Evolutionary conservation across 2,888 invertebrate species (phyloP).

Genomic region (Antheraea yamamai): DNA sequence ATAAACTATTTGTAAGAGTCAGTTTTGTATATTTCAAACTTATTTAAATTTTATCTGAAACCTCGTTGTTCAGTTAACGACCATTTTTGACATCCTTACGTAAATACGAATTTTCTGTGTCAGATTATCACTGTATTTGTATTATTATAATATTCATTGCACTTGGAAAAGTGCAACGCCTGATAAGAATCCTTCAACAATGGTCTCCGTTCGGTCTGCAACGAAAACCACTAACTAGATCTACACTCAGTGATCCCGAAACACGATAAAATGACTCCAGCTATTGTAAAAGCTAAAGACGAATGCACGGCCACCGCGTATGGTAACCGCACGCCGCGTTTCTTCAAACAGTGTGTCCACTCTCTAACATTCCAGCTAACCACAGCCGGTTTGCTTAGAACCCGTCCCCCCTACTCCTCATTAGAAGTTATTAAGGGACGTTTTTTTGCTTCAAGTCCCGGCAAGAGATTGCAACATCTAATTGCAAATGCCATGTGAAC

Average conservation of each 20-base stretch:
- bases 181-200: not conserved
- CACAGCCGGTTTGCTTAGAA: constrained; percentile 27
- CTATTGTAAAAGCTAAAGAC: not conserved
- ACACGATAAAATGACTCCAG: not conserved
- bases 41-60: too few species aligned
- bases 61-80: too few species aligned
- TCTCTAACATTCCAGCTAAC: constrained; percentile 21
- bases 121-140: not conserved
- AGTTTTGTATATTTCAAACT: too few species aligned
- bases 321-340: not conserved
- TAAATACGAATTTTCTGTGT: too few species aligned
- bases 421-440: constrained; percentile 50
- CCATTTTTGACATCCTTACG: too few species aligned
- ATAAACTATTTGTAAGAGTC: too few species aligned
- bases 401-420: constrained; percentile 31
- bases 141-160: not conserved
- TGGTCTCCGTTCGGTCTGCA: not conserved
- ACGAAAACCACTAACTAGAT: not conserved
- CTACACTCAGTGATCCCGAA: not conserved
- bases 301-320: not conserved
- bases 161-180: not conserved
- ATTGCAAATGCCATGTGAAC: constrained; percentile 42
- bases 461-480: constrained; percentile 54
- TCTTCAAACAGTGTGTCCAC: constrained; percentile 15
- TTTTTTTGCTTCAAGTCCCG: constrained; percentile 55